Base-by-base conservation (phyloP, 1,140 invertebrate genomes). In the Eupristina koningsbergeri region DNA sequence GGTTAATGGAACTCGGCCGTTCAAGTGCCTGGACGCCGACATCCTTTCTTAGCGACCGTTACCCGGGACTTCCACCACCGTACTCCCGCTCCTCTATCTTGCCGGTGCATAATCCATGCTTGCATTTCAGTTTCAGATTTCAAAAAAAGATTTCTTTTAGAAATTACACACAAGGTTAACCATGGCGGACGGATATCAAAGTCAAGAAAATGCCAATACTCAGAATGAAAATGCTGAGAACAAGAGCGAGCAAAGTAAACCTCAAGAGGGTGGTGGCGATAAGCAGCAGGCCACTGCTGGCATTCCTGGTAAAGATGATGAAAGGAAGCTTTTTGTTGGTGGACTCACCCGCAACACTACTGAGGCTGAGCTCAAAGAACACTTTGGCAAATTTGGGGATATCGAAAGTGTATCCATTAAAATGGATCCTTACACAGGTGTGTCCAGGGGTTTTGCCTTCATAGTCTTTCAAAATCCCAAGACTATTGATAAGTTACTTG, bases 361-460 rank as follows among this genome's bases (percentile, higher is more conserved):
- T 36, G 93, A 94, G 80, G 91, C 92, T 81, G 94, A 95, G 86
- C 87, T 95, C 26, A 93, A 92, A 31, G 94, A 94, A 76, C 93
- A 95, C 89, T 95, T 95, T 86, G 90, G 92, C 41, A 94, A 94
- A 85, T 95, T 93, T 85, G 95, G 95, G 36, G 94, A 94, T 73
- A 94, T 95, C 71, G 94, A 94, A 85, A 94, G 94, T 86, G 93
- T 95, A 64, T 93, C 93, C 79, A 93, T 95, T n/a, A 95, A 95
- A 88, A 94, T 94, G 81, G 94, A 95, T 87, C 93, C 94, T 0
- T 93, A 93, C 77, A 95, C 94, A 81, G 94, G 94, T 50, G 89
- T 94, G 81, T 94, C 94, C 7, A 90, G 95, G 88, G 95, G 95
- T 17, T 96, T 96, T 89, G 95, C 94, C 34, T 96, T 96, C 89